Evolutionary conservation across 1,140 invertebrate genomes (phyloP).

Genomic region (Himalopsyche phryganea): DNA sequence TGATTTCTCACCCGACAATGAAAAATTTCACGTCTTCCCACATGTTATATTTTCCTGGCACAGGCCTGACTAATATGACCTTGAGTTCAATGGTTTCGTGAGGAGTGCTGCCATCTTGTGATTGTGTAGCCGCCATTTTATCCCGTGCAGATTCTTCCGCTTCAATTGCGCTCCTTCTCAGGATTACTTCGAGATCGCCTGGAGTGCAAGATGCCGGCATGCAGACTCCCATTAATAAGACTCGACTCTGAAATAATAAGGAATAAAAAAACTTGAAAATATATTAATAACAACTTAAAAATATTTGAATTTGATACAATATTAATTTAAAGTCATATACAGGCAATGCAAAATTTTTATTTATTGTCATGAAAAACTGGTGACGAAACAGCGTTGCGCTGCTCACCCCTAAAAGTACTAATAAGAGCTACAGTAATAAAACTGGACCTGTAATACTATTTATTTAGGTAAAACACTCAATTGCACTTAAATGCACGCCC

Average conservation of each 20-base stretch:
- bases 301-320: no score
- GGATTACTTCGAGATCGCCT: constrained; percentile 57
- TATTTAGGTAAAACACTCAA: no score
- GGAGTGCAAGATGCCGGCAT: constrained; percentile 65
- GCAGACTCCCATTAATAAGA: constrained; percentile 69
- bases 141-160: constrained; percentile 41
- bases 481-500: no score
- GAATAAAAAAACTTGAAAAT: no score
- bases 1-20: constrained; percentile 42
- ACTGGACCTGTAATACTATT: no score
- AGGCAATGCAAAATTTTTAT: no score
- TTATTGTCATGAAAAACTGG: no score
- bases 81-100: constrained; percentile 37
- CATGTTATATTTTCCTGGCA: constrained; percentile 67
- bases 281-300: no score
- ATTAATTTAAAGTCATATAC: no score
- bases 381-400: no score
- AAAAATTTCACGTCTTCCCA: constrained; percentile 67
- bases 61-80: constrained; percentile 63
- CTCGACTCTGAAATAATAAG: constrained; percentile 54
- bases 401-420: no score
- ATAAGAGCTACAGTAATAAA: no score
- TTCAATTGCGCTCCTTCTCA: constrained; percentile 53
- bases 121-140: constrained; percentile 39
- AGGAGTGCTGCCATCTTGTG: constrained; percentile 38